phyloP scores from a whole-genome alignment of 2,113 vertebrate species.

The Jaculus jaculus region DNA sequence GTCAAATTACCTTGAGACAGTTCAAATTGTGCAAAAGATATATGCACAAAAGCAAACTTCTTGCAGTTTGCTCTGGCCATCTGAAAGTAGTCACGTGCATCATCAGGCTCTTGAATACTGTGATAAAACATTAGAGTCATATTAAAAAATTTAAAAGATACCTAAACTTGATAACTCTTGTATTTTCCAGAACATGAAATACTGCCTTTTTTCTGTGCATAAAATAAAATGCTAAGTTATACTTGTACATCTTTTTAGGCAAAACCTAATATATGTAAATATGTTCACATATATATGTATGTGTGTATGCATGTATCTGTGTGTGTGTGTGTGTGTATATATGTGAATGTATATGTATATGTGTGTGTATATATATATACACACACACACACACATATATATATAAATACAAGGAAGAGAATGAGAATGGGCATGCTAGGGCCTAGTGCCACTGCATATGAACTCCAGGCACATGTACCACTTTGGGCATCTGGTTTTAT shows the following conservation, averaged over 20 bases:
- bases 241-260: not conserved
- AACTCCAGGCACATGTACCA: too few species aligned
- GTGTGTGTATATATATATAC: too few species aligned
- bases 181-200: slow-evolving; percentile 6
- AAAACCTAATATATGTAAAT: slow-evolving; percentile 1
- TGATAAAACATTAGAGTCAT: slow-evolving; percentile 41
- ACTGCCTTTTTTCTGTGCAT: not conserved
- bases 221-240: slow-evolving; percentile 35
- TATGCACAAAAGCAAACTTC: slow-evolving; percentile 94
- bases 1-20: slow-evolving; percentile 89
- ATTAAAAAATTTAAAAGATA: not conserved
- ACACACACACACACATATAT: too few species aligned
- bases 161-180: not conserved
- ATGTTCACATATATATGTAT: not conserved
- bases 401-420: too few species aligned
- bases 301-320: too few species aligned
- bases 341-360: too few species aligned
- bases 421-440: too few species aligned
- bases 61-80: slow-evolving; percentile 94
- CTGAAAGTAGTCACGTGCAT: slow-evolving; percentile 94
- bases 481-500: too few species aligned
- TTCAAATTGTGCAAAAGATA: slow-evolving; percentile 96
- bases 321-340: too few species aligned
- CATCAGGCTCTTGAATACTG: slow-evolving; percentile 92
- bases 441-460: too few species aligned